Base-by-base conservation (phyloP, 2,888 invertebrate genomes). In the Tetranychus truncatus region DNA sequence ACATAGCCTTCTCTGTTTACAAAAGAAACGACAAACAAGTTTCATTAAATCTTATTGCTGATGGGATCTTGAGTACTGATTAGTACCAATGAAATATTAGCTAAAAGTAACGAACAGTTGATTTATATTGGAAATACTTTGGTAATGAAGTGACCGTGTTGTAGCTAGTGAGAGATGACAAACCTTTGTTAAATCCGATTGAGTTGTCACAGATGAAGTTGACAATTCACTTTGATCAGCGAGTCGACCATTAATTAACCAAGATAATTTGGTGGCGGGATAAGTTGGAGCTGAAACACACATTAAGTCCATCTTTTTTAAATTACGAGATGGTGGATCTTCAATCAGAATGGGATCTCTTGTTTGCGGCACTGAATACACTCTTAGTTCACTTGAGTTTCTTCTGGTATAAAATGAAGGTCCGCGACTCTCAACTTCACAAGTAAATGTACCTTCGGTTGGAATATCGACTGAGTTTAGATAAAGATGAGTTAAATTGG, bases 401-500 rank as follows among this genome's bases (percentile, higher is more conserved):
- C 69, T 18, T 24, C 21, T 11, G 0, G 69, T 24, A 6, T 24
- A 24, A 21, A 69, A 69, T 24, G 21, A 24, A 11, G 69, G 69
- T 20, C 69, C 69, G 3, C 69, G 69, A 69, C 21, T 69, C 20
- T 69, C 69, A 69, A 69, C 69, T 21, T 69, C 69, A 21, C 69
- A 69, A 8, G 69, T 24, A 69, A 24, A 69, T 20, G 20, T 21
- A 20, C 69, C 69, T 69, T 69, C 69, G 21, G 69, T 24, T 11
- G 20, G 11, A 20, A 69, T 69, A 21, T 69, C 69, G 1, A 24
- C 69, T 24, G 20, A 24, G 11, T 69, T 69, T 11, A 69, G 21
- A 69, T 20, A 69, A 11, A 69, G 21, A 69, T 69, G 69, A 69
- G 69, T 69, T 24, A 69, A 69, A 21, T 69, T 69, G 69, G 69